Percentiles rank a stretch among this genome's conserved stretches.
phyloP scores from a whole-genome alignment of 2,797 vertebrate species.

The Sylvilagus floridanus region DNA sequence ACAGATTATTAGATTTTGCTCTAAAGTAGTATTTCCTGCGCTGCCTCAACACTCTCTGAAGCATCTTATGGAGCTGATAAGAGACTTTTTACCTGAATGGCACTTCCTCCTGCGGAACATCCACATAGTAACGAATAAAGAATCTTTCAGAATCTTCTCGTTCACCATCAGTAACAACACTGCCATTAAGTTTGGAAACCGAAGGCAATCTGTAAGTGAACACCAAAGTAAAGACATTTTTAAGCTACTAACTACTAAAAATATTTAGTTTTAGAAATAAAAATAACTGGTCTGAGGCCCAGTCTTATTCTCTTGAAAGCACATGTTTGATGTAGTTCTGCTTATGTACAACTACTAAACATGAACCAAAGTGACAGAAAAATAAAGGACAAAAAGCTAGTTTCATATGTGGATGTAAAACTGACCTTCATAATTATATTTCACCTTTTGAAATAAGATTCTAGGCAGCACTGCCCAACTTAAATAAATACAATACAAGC shows the following conservation, averaged over 20 bases:
- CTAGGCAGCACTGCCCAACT: background rate
- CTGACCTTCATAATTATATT: background rate
- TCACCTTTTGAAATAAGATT: conserved; percentile 31
- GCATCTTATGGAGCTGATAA: background rate
- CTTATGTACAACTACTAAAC: background rate
- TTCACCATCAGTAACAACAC: conserved; percentile 93
- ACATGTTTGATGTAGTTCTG: background rate
- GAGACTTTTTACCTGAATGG: conserved; percentile 92
- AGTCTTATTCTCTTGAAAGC: conserved; percentile 21
- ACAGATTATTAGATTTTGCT: conserved; percentile 10
- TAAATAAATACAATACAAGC: conserved; percentile 8
- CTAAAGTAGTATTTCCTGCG: background rate
- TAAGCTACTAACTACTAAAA: conserved; percentile 40
- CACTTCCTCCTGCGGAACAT: conserved; percentile 92
- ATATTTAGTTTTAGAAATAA: conserved; percentile 36
- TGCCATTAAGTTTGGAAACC: conserved; percentile 95
- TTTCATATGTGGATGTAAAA: background rate
- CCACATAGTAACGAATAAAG: conserved; percentile 96
- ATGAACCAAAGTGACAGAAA: background rate
- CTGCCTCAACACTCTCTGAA: background rate
- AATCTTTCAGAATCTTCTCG: conserved; percentile 98
- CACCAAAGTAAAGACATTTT: conserved; percentile 57
- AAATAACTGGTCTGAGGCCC: background rate
- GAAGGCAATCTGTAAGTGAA: conserved; percentile 92
- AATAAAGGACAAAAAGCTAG: background rate